A percentile compares a stretch with the other conserved stretches of the same genome.
phyloP scores from a whole-genome alignment of 2,888 invertebrate genomes.

The Reticulitermes lucifugus region DNA sequence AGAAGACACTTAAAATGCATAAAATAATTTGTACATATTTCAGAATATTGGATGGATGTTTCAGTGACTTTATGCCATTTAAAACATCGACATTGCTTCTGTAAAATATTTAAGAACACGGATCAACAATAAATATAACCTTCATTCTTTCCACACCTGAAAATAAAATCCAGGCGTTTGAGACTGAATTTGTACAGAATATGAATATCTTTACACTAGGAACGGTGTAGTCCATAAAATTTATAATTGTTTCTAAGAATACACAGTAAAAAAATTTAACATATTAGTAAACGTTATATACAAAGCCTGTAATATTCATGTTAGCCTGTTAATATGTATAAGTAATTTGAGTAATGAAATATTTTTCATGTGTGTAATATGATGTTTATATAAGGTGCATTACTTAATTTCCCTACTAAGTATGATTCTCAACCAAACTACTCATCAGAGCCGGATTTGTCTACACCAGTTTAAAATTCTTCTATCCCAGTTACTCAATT shows the following conservation, averaged over 20 bases:
- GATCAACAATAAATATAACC: background rate
- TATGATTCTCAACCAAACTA: background rate
- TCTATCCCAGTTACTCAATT: no score
- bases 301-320: background rate
- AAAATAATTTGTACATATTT: no score
- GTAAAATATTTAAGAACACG: no score
- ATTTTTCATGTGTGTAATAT: conserved; percentile 12
- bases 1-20: no score
- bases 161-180: conserved; percentile 26
- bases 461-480: background rate
- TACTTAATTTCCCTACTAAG: background rate
- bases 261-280: background rate
- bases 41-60: no score
- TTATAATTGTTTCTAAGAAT: background rate
- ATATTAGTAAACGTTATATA: background rate
- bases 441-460: background rate
- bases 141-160: background rate
- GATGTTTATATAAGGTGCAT: background rate
- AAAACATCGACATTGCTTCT: no score
- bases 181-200: conserved; percentile 41
- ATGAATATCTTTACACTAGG: conserved; percentile 1
- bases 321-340: background rate
- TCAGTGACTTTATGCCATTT: no score
- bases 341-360: background rate
- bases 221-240: background rate